Evolutionary conservation across 2,113 vertebrate genomes (phyloP), one percentile per base, ranked within the genome.

Genomic region (Numenius arquata): DNA sequence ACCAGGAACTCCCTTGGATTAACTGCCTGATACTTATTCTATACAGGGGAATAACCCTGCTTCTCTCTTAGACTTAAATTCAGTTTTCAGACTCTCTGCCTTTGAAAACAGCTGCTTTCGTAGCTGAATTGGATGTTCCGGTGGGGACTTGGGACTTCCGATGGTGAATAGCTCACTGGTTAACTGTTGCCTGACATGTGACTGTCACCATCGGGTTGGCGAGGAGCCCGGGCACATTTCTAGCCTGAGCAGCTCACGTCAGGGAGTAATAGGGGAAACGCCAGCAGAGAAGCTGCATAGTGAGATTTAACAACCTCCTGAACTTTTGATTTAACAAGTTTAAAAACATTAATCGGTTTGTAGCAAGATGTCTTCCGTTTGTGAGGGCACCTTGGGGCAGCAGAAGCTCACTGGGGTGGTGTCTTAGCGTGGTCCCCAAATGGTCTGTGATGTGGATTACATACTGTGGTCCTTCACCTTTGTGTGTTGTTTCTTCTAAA

Each of bases 21-120:
- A 0, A 9, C 30, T 27, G 20, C 1, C 11, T 40, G 65, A 1
- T n/a, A 29, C 9, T 48, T 56, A 36, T 6, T 32, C 79, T 5
- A 0, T 17, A 3, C 1, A 14, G 72, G 66, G 58, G 5, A 38
- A 4, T 15, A 67, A 48, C 53, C 34, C 16, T 0, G 1, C 1
- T 16, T 12, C 29, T 7, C n/a, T 56, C 40, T 26, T 1, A 58
- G 52, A 43, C 75, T 70, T 41, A 38, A 56, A 30, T 29, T 25
- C 3, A 2, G 13, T 29, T 70, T 76, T 15, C 20, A 8, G 10
- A 0, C 27, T 13, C 0, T 17, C 47, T 68, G 40, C 53, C 30
- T 36, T 43, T 21, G 48, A 19, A n/a, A 85, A 11, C 19, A 26
- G 2, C 32, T 8, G 4, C 2, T 29, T 30, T 15, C 0, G 0